phyloP scores from a whole-genome alignment of 2,888 invertebrate genomes.

The Pristionchus mayeri region DNA sequence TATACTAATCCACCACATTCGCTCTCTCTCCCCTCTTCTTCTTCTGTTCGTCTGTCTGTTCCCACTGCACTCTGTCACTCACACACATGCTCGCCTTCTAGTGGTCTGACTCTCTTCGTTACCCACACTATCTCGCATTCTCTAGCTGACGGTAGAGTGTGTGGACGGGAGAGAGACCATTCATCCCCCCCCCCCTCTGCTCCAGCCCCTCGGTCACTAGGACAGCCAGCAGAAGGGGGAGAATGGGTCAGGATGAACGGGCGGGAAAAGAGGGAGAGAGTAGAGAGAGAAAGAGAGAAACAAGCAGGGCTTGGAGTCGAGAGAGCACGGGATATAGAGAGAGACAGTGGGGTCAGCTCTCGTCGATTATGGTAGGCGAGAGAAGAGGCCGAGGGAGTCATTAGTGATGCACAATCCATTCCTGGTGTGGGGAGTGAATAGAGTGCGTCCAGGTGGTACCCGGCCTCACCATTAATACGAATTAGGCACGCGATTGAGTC shows the following conservation, averaged over 20 bases:
- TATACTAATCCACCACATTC: too few species aligned
- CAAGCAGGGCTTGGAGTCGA: not conserved
- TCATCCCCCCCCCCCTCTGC: too few species aligned
- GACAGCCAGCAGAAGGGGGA: slow-evolving; percentile 26
- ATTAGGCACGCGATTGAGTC: not conserved
- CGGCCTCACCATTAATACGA: not conserved
- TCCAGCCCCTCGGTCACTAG: not conserved
- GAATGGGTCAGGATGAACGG: not conserved
- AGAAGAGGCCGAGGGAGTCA: too few species aligned
- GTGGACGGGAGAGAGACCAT: not conserved
- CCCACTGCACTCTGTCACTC: not conserved
- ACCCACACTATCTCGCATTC: not conserved
- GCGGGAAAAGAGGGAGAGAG: not conserved
- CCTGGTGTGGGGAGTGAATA: too few species aligned
- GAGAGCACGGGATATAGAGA: not conserved
- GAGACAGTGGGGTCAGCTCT: not conserved
- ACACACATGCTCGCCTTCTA: not conserved
- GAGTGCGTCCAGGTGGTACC: not conserved
- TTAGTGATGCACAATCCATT: too few species aligned
- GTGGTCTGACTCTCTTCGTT: not conserved
- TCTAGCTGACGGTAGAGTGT: not conserved
- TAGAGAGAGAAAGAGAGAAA: not conserved
- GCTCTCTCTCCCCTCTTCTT: too few species aligned
- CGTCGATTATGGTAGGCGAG: too few species aligned
- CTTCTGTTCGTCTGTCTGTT: too few species aligned